Evolutionary conservation across 2,888 invertebrate genomes (phyloP), one percentile per base, ranked within the genome.

Genomic region (Cheilosia soror): DNA sequence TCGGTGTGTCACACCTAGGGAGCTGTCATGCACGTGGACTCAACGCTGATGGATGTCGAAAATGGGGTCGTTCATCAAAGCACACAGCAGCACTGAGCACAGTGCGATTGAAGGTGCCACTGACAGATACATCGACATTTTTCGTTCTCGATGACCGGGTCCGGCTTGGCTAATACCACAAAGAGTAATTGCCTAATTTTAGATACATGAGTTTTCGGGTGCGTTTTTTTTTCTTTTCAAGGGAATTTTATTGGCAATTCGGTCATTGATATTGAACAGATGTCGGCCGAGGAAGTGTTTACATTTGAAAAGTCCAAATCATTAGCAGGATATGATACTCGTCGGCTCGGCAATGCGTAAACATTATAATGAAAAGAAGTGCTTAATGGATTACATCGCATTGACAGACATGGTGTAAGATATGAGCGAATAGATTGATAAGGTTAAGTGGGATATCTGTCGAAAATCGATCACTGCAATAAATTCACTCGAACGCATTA

Each of bases 111-210:
- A 29, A 73, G 60, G 55, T 44, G 47, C 57, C 33, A 49, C 53
- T 11, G 40, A 25, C 44, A 55, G 51, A 68, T 29, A 68, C 66
- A 55, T 60, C 15, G 15, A 47, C 47, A 47, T 47, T 20, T 7
- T n/a, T 44, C 44, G n/a, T 13, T 44, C 51, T 60, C 66, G 44
- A 73, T 47, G 47, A 37, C 37, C 37, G 55, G 6, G 4, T 53
- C 51, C 65, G 71, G 49, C 42, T 82, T 71, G 63, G 66, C 53
- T 68, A 31, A 53, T 51, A 31, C 33, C 49, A 33, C 62, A 68
- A 53, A 72, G 53, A 83, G 73, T 84, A 84, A 84, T 79, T 78
- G 79, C 63, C 58, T 79, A 63, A 84, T 75, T 84, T 84, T 79
- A 49, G 78, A 68, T 29, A 83, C 73, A 83, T 47, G 68, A 49